phyloP scores from a whole-genome alignment of 2,888 invertebrate species.

The Lasioglossum calceatum region DNA sequence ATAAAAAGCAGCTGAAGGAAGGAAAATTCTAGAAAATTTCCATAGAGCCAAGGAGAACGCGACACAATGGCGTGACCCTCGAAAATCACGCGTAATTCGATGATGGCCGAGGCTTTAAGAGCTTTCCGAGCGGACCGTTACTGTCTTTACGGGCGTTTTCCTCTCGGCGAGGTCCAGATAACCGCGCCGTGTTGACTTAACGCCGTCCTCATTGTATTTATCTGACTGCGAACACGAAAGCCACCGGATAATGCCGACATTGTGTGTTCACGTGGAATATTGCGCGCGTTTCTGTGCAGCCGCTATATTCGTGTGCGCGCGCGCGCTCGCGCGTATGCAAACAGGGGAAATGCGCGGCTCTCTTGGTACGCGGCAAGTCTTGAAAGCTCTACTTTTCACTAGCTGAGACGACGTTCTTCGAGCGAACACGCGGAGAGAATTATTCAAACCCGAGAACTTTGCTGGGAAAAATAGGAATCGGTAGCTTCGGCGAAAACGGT shows the following conservation, averaged over 20 bases:
- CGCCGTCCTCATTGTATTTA: constrained; percentile 63
- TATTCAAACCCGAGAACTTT: constrained; percentile 1
- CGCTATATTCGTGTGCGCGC: background rate
- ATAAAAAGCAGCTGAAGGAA: background rate
- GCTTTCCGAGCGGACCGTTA: constrained; percentile 52
- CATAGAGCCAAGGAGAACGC: constrained; percentile 26
- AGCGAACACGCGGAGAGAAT: background rate
- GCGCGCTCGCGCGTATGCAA: background rate
- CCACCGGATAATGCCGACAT: constrained; percentile 54
- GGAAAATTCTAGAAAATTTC: constrained; percentile 30
- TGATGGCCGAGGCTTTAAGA: constrained; percentile 58
- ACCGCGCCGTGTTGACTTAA: constrained; percentile 64
- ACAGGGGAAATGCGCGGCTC: background rate
- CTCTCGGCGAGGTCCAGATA: constrained; percentile 53
- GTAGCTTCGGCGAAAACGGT: too few relatives aligned
- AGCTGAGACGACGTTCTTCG: constrained; percentile 10
- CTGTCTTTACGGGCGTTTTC: constrained; percentile 56
- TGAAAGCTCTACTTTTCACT: constrained; percentile 10
- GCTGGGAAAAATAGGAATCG: background rate
- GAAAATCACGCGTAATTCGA: constrained; percentile 68
- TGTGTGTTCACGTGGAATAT: constrained; percentile 46
- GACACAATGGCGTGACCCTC: constrained; percentile 51
- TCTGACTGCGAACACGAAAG: constrained; percentile 51
- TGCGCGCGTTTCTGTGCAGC: constrained; percentile 33
- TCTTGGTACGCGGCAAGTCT: background rate